Percentiles rank a stretch among this genome's conserved stretches.
Evolutionary conservation across 1,140 invertebrate genomes (phyloP).

Genomic region (Leptopilina clavipes): DNA sequence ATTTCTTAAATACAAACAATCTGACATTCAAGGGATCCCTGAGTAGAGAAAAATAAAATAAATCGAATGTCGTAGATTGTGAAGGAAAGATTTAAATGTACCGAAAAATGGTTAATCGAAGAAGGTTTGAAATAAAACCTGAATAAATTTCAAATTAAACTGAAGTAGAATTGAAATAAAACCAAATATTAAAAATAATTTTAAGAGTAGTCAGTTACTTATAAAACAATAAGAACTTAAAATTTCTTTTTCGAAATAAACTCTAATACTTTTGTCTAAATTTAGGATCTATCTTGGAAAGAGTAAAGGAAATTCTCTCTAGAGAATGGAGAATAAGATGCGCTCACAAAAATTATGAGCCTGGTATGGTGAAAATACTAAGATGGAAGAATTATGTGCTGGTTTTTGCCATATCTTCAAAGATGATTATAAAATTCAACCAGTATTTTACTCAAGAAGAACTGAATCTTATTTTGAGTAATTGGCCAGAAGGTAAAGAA

Average conservation of each 20-base stretch:
- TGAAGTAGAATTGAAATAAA: too few species aligned
- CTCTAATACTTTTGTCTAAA: background rate
- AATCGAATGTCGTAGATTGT: too few species aligned
- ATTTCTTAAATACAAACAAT: too few species aligned
- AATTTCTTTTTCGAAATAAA: background rate
- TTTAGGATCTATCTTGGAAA: background rate
- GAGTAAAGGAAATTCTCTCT: background rate
- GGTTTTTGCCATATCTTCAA: background rate
- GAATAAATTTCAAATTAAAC: too few species aligned
- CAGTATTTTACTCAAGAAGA: background rate
- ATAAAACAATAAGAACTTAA: too few species aligned
- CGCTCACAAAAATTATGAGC: background rate
- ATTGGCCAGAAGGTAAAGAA: background rate
- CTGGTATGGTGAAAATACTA: background rate
- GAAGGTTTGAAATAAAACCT: too few species aligned
- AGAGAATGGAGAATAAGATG: background rate
- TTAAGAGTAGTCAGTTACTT: too few species aligned
- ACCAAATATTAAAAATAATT: too few species aligned
- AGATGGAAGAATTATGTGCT: background rate
- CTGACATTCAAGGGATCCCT: too few species aligned
- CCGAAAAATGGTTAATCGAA: too few species aligned
- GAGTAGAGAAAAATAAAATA: too few species aligned
- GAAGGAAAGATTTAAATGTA: too few species aligned
- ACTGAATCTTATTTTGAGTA: background rate
- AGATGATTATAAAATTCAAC: background rate